Evolutionary conservation across 2,888 invertebrate species (phyloP).

Genomic region (Cyrtodaria siliqua): DNA sequence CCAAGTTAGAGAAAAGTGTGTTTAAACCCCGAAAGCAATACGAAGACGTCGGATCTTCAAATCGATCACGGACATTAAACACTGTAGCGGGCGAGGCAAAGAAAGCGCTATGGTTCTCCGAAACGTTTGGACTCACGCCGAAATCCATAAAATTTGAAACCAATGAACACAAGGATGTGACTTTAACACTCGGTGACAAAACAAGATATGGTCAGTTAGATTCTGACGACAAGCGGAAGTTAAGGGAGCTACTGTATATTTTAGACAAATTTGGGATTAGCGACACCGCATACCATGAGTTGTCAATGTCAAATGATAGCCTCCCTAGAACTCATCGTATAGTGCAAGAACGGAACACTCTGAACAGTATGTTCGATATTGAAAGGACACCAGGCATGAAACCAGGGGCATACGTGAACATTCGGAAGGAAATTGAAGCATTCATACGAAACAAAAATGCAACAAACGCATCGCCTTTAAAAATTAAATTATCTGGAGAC

Average conservation of each 20-base stretch:
- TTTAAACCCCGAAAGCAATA: too few species aligned
- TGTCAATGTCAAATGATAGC: background rate
- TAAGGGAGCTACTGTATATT: slow-evolving; percentile 9
- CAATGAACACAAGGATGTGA: too few species aligned
- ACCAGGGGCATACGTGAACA: slow-evolving; percentile 5
- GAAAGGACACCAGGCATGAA: slow-evolving; percentile 6
- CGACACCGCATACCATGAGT: slow-evolving; percentile 13
- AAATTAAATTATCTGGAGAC: slow-evolving; percentile 13
- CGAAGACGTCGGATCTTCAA: too few species aligned
- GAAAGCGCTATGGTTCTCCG: too few species aligned
- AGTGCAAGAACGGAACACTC: background rate
- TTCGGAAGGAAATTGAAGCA: background rate
- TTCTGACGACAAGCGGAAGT: slow-evolving; percentile 10
- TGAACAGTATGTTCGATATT: slow-evolving; percentile 9
- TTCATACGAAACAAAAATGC: background rate
- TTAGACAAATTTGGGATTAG: slow-evolving; percentile 9
- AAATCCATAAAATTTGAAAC: too few species aligned
- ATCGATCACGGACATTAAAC: too few species aligned
- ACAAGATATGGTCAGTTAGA: too few species aligned
- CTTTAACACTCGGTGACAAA: too few species aligned
- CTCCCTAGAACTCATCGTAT: slow-evolving; percentile 1
- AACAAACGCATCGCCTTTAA: background rate
- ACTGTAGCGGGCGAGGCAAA: too few species aligned
- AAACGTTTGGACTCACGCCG: too few species aligned
- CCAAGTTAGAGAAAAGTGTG: too few species aligned